phyloP scores from a whole-genome alignment of 2,113 vertebrate species.

The Dolichallabes microphthalmus region DNA sequence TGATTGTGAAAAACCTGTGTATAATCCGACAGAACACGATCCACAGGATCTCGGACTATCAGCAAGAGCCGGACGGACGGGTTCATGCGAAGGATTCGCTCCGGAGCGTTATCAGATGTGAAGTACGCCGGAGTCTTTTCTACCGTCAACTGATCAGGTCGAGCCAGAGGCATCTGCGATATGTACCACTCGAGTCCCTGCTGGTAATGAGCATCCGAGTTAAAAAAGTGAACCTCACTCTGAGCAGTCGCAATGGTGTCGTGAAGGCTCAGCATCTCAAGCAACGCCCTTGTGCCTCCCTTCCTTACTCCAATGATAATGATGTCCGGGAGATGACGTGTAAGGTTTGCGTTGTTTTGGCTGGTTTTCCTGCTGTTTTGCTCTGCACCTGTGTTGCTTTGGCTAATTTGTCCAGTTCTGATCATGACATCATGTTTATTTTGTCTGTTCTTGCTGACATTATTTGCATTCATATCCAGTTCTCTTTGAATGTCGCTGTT shows the following conservation, averaged over 20 bases:
- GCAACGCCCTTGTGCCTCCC: conserved; percentile 90
- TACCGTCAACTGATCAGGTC: conserved; percentile 84
- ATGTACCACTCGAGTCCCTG: conserved; percentile 89
- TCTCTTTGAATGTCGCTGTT: not conserved
- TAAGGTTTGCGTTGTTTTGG: conserved; percentile 71
- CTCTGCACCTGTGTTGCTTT: not conserved
- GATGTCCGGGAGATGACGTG: conserved; percentile 81
- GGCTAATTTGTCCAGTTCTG: not conserved
- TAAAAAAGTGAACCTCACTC: conserved; percentile 96
- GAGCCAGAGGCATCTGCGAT: conserved; percentile 89
- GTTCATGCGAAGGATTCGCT: conserved; percentile 84
- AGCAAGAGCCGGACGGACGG: conserved; percentile 83
- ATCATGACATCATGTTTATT: not conserved
- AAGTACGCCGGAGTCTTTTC: conserved; percentile 99
- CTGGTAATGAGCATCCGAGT: conserved; percentile 91
- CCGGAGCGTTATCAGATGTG: conserved; percentile 86
- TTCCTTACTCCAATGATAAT: conserved; percentile 97
- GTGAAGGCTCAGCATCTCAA: conserved; percentile 97
- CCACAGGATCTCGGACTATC: conserved; percentile 91
- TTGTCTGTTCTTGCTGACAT: not conserved
- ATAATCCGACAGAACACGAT: conserved; percentile 94
- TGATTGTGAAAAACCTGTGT: conserved; percentile 96
- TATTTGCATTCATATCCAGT: not conserved
- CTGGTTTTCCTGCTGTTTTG: not conserved
- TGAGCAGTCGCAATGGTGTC: conserved; percentile 83